Evolutionary conservation across 2,113 vertebrate genomes (phyloP).

Genomic region (Orycteropus afer): DNA sequence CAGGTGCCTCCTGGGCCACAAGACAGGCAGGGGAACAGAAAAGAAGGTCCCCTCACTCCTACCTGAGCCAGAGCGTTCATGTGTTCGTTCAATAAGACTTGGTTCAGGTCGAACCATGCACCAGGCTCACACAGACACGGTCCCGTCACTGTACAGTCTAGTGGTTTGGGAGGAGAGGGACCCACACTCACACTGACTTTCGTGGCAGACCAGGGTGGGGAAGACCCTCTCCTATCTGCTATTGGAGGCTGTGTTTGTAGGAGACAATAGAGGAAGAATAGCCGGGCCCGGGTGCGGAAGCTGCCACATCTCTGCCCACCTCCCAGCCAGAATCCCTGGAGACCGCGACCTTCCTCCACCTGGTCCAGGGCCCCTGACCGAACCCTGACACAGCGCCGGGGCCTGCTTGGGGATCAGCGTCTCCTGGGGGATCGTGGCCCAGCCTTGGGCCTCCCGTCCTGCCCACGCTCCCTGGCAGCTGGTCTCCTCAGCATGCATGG

Average conservation of each 20-base stretch:
- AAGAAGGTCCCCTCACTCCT: no score
- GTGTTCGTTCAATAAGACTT: not conserved
- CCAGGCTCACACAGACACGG: not conserved
- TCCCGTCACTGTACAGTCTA: not conserved
- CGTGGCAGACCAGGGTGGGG: not conserved
- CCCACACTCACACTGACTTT: not conserved
- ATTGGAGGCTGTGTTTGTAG: not conserved
- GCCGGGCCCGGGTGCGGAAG: no score
- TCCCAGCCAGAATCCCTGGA: not conserved
- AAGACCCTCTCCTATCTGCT: not conserved
- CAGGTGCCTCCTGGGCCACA: fast-evolving
- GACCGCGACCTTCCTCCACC: fast-evolving
- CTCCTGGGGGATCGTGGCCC: fast-evolving
- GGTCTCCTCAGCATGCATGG: not conserved
- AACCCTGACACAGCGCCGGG: no score
- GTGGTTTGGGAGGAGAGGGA: no score
- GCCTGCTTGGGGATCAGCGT: not conserved
- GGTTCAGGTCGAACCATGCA: fast-evolving
- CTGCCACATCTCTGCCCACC: fast-evolving
- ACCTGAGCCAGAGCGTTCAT: not conserved
- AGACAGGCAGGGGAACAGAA: not conserved
- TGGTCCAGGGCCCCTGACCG: no score
- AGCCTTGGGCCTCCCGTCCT: not conserved
- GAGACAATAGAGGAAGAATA: no score
- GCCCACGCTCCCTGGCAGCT: not conserved